phyloP scores from a whole-genome alignment of 2,797 vertebrate genomes.

The Botia kubotai region DNA sequence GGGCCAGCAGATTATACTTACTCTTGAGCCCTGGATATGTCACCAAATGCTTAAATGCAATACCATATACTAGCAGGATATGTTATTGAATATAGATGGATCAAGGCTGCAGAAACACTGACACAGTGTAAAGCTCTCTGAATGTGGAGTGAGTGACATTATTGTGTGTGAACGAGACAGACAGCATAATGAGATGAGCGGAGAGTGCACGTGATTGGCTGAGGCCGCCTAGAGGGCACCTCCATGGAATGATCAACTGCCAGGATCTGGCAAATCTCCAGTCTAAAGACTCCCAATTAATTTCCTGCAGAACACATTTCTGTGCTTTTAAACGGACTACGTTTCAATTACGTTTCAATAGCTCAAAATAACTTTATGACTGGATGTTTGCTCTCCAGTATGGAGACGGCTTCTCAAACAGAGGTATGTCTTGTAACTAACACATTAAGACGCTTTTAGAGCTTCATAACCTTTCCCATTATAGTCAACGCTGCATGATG shows the following conservation, averaged over 20 bases:
- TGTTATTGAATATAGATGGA: not conserved
- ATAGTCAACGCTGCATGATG: slow-evolving; percentile 59
- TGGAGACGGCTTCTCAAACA: slow-evolving; percentile 57
- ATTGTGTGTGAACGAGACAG: slow-evolving; percentile 67
- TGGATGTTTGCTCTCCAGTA: slow-evolving; percentile 76
- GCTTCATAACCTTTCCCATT: slow-evolving; percentile 48
- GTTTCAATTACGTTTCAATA: slow-evolving; percentile 16
- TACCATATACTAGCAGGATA: slow-evolving; percentile 5
- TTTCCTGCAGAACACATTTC: slow-evolving; percentile 6
- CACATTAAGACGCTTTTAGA: slow-evolving; percentile 47
- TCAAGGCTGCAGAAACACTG: slow-evolving; percentile 60
- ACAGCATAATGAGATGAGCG: slow-evolving; percentile 60
- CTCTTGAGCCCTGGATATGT: not conserved
- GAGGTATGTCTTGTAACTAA: slow-evolving; percentile 67
- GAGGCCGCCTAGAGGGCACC: slow-evolving; percentile 45
- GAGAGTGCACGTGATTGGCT: slow-evolving; percentile 65
- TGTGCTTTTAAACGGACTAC: slow-evolving; percentile 27
- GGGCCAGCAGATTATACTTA: not conserved
- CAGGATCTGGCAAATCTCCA: slow-evolving; percentile 75
- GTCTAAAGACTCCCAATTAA: slow-evolving; percentile 61
- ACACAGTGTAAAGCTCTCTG: slow-evolving; percentile 65
- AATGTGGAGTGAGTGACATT: slow-evolving; percentile 63
- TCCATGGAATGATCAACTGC: slow-evolving; percentile 60
- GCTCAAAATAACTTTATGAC: slow-evolving; percentile 57
- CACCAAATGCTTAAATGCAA: slow-evolving; percentile 2